Conservation (phyloP, 2,113 vertebrate species). For the Dascyllus trimaculatus region DNA sequence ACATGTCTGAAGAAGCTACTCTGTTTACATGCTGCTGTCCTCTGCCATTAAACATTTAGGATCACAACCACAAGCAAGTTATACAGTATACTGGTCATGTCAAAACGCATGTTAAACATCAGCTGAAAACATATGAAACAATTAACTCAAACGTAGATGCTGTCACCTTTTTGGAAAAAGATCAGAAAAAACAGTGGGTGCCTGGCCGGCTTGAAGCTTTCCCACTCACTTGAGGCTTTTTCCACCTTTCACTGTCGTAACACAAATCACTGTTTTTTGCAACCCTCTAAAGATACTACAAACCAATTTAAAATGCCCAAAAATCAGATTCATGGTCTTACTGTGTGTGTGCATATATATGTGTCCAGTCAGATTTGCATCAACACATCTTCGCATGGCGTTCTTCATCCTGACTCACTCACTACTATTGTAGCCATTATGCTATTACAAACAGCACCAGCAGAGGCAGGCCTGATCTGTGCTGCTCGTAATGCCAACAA, state of each 20-base stretch:
- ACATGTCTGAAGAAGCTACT: background rate
- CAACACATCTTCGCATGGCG: background rate
- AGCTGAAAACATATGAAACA: background rate
- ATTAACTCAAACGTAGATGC: background rate
- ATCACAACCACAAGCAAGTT: constrained; percentile 34
- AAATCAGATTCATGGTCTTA: background rate
- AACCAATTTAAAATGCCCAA: background rate
- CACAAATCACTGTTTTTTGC: background rate
- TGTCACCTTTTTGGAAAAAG: constrained; percentile 3
- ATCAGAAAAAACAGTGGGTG: background rate
- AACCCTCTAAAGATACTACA: background rate
- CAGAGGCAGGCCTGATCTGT: constrained; percentile 55
- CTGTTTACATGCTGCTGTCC: background rate
- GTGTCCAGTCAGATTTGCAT: constrained; percentile 2
- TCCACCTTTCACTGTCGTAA: background rate
- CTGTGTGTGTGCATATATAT: background rate
- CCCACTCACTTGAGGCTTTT: background rate
- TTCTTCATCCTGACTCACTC: background rate
- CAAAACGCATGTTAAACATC: constrained; percentile 28
- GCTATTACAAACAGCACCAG: constrained; percentile 35
- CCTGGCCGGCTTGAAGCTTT: background rate
- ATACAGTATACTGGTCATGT: constrained; percentile 1
- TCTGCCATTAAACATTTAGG: constrained; percentile 34
- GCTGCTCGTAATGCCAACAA: constrained; percentile 41
- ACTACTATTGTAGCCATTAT: background rate